A percentile compares a stretch with the other conserved stretches of the same genome.
These are phyloP conservation scores for Gastrophryne carolinensis DNA, from an alignment of 2,797 vertebrate species.

Conservation along the genomic window DNA sequence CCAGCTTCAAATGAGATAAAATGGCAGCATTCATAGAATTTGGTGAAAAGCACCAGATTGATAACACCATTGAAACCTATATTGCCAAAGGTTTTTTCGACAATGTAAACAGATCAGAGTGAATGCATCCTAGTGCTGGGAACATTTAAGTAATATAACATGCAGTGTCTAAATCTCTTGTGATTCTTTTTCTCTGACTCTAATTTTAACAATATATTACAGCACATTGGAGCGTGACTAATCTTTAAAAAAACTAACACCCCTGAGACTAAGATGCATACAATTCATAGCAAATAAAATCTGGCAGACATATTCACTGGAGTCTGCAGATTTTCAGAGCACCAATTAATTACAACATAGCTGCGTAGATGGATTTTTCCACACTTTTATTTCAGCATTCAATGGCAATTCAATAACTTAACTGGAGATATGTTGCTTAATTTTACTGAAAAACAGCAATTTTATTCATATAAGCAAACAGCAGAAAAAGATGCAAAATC, in stretches of 20 bases:
- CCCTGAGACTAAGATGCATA: background rate
- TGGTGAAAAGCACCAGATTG: too few species aligned
- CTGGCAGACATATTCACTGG: slow-evolving; percentile 21
- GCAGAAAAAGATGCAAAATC: background rate
- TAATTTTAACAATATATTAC: slow-evolving; percentile 19
- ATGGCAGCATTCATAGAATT: too few species aligned
- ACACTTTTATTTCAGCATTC: slow-evolving; percentile 16
- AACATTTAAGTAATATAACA: too few species aligned
- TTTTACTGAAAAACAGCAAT: slow-evolving; percentile 1
- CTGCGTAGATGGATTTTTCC: background rate
- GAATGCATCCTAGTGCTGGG: too few species aligned
- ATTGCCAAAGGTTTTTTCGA: too few species aligned
- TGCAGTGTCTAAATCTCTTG: too few species aligned
- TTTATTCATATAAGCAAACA: background rate
- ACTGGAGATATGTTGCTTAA: background rate
- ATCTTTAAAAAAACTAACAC: slow-evolving; percentile 23
- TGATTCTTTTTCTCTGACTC: slow-evolving; percentile 12
- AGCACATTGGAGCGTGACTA: slow-evolving; percentile 34
- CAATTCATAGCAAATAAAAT: slow-evolving; percentile 21
- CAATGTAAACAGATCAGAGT: too few species aligned
- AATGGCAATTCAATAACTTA: slow-evolving; percentile 15
- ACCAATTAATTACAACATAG: slow-evolving; percentile 29
- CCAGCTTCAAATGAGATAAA: too few species aligned
- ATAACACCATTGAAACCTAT: too few species aligned
- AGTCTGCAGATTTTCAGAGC: slow-evolving; percentile 7